A percentile compares a stretch with the other conserved stretches of the same genome.
Evolutionary conservation across 1,140 invertebrate genomes (phyloP).

Genomic region (Ceratitis capitata): DNA sequence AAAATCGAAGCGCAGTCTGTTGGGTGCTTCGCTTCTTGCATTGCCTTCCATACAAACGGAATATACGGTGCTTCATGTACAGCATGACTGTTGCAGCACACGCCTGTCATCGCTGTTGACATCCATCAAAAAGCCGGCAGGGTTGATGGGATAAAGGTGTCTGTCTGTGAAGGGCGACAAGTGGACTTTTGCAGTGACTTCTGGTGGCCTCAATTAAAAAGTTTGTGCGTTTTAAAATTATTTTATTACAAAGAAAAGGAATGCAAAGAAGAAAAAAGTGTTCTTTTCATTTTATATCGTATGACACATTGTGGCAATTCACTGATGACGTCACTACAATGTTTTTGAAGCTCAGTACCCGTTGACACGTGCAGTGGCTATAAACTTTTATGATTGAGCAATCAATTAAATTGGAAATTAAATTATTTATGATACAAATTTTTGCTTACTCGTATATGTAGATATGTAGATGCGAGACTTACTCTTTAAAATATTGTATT

Average conservation of each 20-base stretch:
- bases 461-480: too few relatives aligned
- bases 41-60: background rate
- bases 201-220: background rate
- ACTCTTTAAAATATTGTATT: too few relatives aligned
- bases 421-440: background rate
- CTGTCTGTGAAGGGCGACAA: background rate
- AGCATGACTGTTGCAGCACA: background rate
- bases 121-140: background rate
- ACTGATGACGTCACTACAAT: background rate
- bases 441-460: too few relatives aligned
- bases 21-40: background rate
- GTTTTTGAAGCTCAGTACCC: background rate
- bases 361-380: background rate
- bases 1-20: background rate
- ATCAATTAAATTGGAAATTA: background rate
- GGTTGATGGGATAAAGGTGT: background rate
- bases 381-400: background rate
- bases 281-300: background rate
- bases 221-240: background rate
- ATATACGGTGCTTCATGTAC: background rate
- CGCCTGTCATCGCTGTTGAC: background rate
- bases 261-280: background rate
- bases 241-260: background rate
- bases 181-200: background rate
- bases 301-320: background rate